Conservation (phyloP, 2,113 vertebrate genomes). For the Bos indicus region DNA sequence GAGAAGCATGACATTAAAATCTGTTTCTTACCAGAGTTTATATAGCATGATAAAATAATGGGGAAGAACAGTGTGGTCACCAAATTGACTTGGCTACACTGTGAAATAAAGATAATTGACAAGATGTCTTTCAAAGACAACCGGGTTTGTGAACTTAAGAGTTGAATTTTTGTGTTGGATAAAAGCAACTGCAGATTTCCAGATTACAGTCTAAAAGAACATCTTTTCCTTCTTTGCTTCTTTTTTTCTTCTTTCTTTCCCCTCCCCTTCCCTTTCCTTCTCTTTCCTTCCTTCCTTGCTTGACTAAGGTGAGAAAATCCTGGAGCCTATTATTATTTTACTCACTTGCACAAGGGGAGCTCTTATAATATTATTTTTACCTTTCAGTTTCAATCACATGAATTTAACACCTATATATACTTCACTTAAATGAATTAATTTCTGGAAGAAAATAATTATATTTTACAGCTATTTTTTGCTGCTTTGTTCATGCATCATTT, state of each 20-base stretch:
- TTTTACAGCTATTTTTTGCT: not conserved
- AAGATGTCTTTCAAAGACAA: not conserved
- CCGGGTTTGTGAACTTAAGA: not conserved
- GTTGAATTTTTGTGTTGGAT: not conserved
- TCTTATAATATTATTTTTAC: not conserved
- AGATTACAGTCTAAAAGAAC: not conserved
- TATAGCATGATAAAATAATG: not conserved
- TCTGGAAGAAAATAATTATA: not conserved
- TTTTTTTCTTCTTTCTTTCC: not conserved
- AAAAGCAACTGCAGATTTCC: not conserved
- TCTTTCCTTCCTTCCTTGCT: not conserved
- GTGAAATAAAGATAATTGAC: not conserved
- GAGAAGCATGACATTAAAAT: conserved; percentile 9
- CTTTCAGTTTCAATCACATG: not conserved
- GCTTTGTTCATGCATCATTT: not conserved
- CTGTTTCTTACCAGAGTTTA: not conserved
- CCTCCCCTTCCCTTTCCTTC: not conserved
- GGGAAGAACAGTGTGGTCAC: not conserved
- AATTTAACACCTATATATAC: not conserved
- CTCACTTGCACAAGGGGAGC: not conserved
- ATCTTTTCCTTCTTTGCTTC: not conserved
- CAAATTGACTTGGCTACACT: not conserved
- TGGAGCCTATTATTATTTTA: not conserved
- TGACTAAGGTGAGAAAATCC: not conserved
- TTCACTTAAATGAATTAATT: not conserved